Percentiles rank a stretch among this genome's conserved stretches.
phyloP scores from a whole-genome alignment of 2,888 invertebrate species.

The Mystacides longicornis region DNA sequence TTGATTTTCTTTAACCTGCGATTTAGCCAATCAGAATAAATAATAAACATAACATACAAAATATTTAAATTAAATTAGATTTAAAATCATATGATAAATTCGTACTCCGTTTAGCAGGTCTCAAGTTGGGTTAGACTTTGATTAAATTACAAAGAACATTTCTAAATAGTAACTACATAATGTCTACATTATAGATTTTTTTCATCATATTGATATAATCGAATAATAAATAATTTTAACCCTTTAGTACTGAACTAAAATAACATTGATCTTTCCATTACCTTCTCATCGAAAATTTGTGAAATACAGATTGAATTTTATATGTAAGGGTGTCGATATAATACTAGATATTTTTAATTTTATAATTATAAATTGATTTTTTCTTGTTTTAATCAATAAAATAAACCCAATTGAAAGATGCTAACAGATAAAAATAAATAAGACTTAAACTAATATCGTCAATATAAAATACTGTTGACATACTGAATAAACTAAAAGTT shows the following conservation, averaged over 20 bases:
- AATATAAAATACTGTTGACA: constrained; percentile 1
- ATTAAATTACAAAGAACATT: constrained; percentile 1
- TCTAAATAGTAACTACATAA: neutral
- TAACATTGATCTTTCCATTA: too few relatives aligned
- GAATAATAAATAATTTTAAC: neutral
- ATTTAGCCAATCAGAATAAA: too few relatives aligned
- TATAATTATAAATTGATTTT: constrained; percentile 1
- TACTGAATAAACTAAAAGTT: constrained; percentile 1
- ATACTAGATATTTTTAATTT: neutral
- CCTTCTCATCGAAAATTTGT: too few relatives aligned
- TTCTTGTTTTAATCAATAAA: neutral
- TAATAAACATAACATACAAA: too few relatives aligned
- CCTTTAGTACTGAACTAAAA: too few relatives aligned
- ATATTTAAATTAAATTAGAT: neutral
- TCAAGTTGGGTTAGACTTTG: constrained; percentile 21
- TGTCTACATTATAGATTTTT: neutral
- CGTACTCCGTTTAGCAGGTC: constrained; percentile 20
- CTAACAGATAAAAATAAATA: constrained; percentile 25
- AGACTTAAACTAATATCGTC: constrained; percentile 2
- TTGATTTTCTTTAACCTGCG: too few relatives aligned
- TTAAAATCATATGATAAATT: neutral
- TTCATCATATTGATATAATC: neutral
- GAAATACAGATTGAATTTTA: too few relatives aligned
- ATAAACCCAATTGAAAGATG: constrained; percentile 51
- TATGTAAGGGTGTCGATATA: too few relatives aligned